These are phyloP conservation scores for Lepidurus apus DNA, from an alignment of 1,140 invertebrate genomes.

Conservation along the genomic window DNA sequence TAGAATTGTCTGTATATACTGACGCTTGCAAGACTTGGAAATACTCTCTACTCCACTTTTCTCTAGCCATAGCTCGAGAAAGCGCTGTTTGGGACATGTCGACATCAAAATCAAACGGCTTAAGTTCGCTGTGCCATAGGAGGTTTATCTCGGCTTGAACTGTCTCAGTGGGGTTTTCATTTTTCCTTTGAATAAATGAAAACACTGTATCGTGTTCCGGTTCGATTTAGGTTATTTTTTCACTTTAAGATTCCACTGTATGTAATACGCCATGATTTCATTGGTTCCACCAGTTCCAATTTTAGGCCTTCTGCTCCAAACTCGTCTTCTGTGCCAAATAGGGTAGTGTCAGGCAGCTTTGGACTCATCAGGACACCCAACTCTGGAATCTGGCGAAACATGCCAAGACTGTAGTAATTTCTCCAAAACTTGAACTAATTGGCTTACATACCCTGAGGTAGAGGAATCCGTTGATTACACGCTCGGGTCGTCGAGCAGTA, in stretches of 20 bases:
- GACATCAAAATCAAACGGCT: slow-evolving; percentile 58
- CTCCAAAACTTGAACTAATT: background rate
- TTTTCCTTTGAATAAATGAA: slow-evolving; percentile 23
- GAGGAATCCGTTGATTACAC: slow-evolving; percentile 54
- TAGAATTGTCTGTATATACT: slow-evolving; percentile 38
- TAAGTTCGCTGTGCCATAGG: slow-evolving; percentile 43
- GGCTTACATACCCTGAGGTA: slow-evolving; percentile 27
- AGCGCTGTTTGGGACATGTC: slow-evolving; percentile 56
- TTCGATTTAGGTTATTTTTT: slow-evolving; percentile 16
- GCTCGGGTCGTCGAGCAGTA: slow-evolving; percentile 50
- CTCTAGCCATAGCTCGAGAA: slow-evolving; percentile 56
- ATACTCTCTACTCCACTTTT: slow-evolving; percentile 59
- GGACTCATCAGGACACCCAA: slow-evolving; percentile 58
- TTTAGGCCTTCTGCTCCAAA: slow-evolving; percentile 61
- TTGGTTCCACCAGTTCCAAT: slow-evolving; percentile 56
- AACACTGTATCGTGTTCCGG: background rate
- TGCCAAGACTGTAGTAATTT: background rate
- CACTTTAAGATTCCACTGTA: slow-evolving; percentile 62
- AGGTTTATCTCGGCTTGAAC: slow-evolving; percentile 44
- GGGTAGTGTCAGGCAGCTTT: slow-evolving; percentile 58
- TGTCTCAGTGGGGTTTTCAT: slow-evolving; percentile 29
- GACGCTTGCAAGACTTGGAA: slow-evolving; percentile 59
- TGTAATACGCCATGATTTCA: slow-evolving; percentile 58
- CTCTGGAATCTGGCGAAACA: slow-evolving; percentile 50
- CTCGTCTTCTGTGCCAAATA: slow-evolving; percentile 48